These are phyloP conservation scores for Heteromurus nitidus DNA, from an alignment of 2,888 invertebrate genomes.

Conservation along the genomic window DNA sequence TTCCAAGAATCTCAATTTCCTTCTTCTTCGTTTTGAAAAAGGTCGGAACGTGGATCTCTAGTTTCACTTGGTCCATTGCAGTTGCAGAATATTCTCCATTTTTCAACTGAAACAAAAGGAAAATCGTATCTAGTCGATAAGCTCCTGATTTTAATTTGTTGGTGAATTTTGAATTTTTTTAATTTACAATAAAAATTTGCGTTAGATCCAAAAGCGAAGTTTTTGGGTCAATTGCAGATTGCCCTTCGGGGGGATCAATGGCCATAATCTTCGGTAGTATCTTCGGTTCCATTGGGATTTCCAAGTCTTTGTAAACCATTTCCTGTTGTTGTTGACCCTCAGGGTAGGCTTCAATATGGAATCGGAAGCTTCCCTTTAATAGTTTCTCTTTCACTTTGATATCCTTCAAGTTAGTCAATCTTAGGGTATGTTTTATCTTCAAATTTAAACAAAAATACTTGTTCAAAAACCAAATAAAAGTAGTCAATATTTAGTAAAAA, in stretches of 20 bases:
- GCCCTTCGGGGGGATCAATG: not conserved
- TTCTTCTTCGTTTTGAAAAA: not conserved
- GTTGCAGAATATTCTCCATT: not conserved
- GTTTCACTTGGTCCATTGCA: not conserved
- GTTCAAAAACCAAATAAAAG: too few relatives aligned
- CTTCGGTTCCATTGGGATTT: not conserved
- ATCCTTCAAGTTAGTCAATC: not conserved
- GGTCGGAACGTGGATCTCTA: not conserved
- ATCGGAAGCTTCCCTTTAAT: not conserved
- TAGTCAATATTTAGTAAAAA: not conserved
- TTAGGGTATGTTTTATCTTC: too few relatives aligned
- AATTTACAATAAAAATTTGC: not conserved
- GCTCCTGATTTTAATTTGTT: not conserved
- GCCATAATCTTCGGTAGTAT: too few relatives aligned
- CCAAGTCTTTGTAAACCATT: not conserved
- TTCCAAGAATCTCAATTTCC: not conserved
- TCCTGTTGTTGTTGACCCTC: not conserved
- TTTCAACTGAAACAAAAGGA: not conserved
- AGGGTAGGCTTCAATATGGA: not conserved
- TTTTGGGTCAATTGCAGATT: slow-evolving; percentile 1
- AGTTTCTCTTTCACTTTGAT: not conserved
- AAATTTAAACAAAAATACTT: too few relatives aligned
- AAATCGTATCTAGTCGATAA: not conserved
- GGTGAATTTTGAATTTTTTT: not conserved
- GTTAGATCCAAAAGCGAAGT: not conserved